Base-by-base conservation (phyloP, 2,797 vertebrate species). In the Pangasius macronema region DNA sequence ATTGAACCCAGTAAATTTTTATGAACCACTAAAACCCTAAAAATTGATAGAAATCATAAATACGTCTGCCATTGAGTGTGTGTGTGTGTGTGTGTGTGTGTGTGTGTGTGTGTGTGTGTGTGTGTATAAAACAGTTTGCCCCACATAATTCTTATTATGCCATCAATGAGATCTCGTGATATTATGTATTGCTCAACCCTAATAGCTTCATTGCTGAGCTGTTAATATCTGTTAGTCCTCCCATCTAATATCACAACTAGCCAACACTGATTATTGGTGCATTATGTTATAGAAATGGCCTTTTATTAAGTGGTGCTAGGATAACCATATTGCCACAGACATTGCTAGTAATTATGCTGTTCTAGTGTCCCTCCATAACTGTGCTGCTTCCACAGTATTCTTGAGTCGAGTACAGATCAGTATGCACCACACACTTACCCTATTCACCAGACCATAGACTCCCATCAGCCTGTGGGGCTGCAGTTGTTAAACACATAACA, bases 371-470 rank as follows among this genome's bases (percentile, higher is more conserved):
- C 27, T 82, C 59, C 10, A 22, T 24, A 67, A 27, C 36, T 46
- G 77, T 61, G 11, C 33, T 86, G 51, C 77, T 82, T 42, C 22
- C 3, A 42, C 85, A 72, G 85, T 72, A 82, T 82, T 72, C 36
- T 46, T 33, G 65, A 86, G 65, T 80, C 2, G 6, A 73, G 67
- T 63, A 61, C 63, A 81, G 65, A 81, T 81, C 61, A 81, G 76
- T 55, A 86, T 82, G 53, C 53, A 59, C 73, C 30, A 81, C 85
- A 82, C 27, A 57, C 11, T 82, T 33, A 59, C 77, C 18, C n/a
- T 20, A 70, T 86, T 68, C 85, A 72, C 53, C 85, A 86, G 77
- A 82, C 85, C 85, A 82, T 86, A 42, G 67, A 72, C n/a, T 73
- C 53, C 13, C 36, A 72, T 72, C 76, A 82, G 77, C 72, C 79